Evolutionary conservation across 2,113 vertebrate species (phyloP).

Genomic region (Psephotus haematonotus): DNA sequence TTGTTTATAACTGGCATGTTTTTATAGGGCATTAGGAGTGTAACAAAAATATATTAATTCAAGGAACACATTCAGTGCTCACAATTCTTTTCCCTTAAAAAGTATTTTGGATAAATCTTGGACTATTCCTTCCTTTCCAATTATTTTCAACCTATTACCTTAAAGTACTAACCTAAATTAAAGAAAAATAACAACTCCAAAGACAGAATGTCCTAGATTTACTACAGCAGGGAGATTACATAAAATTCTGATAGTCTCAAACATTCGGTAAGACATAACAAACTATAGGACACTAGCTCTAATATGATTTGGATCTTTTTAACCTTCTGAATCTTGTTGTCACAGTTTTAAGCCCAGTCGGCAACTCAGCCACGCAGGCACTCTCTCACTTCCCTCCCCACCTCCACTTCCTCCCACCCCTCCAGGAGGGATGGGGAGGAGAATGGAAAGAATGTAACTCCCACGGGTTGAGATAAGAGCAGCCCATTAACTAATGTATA

Average conservation of each 20-base stretch:
- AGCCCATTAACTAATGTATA: too few species aligned
- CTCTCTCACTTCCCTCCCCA: too few species aligned
- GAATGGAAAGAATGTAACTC: too few species aligned
- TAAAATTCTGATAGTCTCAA: neutral
- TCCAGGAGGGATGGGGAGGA: too few species aligned
- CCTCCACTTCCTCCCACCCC: too few species aligned
- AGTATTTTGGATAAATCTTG: neutral
- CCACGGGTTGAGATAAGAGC: too few species aligned
- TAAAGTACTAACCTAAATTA: neutral
- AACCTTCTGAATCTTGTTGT: neutral
- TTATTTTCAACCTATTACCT: neutral
- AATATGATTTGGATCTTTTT: rapidly evolving
- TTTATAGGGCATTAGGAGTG: neutral
- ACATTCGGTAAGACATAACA: neutral
- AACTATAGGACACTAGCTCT: neutral
- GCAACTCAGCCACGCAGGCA: too few species aligned
- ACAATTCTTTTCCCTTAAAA: neutral
- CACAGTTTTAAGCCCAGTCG: too few species aligned
- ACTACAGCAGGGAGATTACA: neutral
- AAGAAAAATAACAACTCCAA: neutral
- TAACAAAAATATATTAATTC: neutral
- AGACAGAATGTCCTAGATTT: neutral
- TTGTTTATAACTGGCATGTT: neutral
- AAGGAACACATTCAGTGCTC: neutral
- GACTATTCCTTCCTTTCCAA: neutral